A percentile compares a stretch with the other conserved stretches of the same genome.
phyloP scores from a whole-genome alignment of 2,797 vertebrate genomes.

The Numenius phaeopus region DNA sequence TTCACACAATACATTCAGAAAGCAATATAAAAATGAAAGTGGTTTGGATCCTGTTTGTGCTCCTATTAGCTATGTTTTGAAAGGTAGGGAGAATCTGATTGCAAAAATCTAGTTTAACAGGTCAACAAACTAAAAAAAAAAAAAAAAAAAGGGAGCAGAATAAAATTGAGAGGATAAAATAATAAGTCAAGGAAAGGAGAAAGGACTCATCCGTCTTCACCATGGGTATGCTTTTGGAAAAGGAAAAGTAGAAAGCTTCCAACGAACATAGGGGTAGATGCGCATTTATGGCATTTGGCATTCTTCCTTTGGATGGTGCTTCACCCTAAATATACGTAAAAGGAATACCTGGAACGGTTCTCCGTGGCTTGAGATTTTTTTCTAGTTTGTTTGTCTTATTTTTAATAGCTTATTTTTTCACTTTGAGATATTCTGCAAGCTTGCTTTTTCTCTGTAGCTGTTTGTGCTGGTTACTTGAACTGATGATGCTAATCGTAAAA shows the following conservation, averaged over 20 bases:
- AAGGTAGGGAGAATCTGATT: not conserved
- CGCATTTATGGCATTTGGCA: not conserved
- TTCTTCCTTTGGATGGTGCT: not conserved
- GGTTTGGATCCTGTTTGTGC: not conserved
- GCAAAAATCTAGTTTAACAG: not conserved
- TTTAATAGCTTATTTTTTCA: not conserved
- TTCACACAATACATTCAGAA: not conserved
- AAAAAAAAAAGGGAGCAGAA: not conserved
- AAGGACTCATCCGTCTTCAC: not conserved
- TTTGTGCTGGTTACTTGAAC: constrained; percentile 1
- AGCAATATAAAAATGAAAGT: not conserved
- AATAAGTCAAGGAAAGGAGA: not conserved
- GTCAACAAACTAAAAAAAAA: not conserved
- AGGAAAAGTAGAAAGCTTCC: not conserved
- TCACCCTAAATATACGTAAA: not conserved
- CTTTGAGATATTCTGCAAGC: not conserved
- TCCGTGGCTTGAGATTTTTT: not conserved
- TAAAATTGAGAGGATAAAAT: not conserved
- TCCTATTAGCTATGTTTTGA: not conserved
- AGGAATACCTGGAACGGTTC: not conserved
- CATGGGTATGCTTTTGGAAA: not conserved
- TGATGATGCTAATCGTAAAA: not conserved
- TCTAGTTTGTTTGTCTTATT: not conserved
- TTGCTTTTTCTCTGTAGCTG: not conserved
- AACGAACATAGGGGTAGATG: not conserved